Conservation (phyloP, 2,113 vertebrate species). For the Noctilio leporinus region DNA sequence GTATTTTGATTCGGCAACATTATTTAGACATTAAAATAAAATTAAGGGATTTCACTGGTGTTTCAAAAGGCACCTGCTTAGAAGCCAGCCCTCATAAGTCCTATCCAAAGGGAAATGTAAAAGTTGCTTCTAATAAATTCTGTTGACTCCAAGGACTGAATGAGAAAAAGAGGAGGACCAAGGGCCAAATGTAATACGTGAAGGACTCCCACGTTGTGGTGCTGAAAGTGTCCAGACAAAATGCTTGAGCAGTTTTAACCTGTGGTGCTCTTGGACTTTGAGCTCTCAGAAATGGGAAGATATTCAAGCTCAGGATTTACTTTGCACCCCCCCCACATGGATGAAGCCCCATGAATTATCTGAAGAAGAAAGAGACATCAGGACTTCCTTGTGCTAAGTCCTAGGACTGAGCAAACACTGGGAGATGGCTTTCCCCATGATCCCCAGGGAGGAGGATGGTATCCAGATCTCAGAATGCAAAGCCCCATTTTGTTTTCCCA, state of each 20-base stretch:
- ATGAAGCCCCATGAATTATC: neutral
- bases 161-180: slow-evolving; percentile 20
- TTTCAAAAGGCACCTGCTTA: neutral
- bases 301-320: neutral
- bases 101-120: neutral
- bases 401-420: neutral
- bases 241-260: neutral
- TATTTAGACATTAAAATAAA: slow-evolving; percentile 27
- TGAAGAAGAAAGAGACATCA: neutral
- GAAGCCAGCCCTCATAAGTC: neutral
- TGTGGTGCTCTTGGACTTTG: neutral
- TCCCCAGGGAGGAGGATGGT: neutral
- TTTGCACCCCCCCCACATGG: neutral
- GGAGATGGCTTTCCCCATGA: neutral
- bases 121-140: neutral
- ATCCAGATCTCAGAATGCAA: neutral
- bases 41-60: neutral
- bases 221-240: slow-evolving; percentile 8
- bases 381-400: neutral
- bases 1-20: neutral
- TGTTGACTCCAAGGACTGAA: neutral
- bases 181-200: neutral
- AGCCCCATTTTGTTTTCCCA: neutral
- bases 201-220: neutral
- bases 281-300: slow-evolving; percentile 7